A percentile compares a stretch with the other conserved stretches of the same genome.
These are phyloP conservation scores for Salarias fasciatus DNA, from an alignment of 2,797 vertebrate species.

Conservation along the genomic window DNA sequence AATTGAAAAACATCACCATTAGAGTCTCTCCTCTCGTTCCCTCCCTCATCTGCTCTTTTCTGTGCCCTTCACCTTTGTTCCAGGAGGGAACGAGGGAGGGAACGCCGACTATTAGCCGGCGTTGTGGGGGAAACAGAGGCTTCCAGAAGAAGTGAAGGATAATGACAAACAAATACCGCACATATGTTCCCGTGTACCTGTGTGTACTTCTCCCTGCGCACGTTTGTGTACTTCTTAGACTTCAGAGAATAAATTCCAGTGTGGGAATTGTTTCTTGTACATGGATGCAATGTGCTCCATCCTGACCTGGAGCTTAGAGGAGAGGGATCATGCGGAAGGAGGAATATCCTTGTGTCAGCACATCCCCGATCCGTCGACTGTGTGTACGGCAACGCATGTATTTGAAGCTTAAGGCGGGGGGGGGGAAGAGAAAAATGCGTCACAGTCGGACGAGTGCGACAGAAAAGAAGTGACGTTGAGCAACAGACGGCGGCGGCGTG, in stretches of 20 bases:
- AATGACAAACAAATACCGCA: constrained; percentile 27
- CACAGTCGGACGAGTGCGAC: constrained; percentile 46
- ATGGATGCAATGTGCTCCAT: constrained; percentile 39
- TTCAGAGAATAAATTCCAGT: constrained; percentile 27
- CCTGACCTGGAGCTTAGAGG: constrained; percentile 64
- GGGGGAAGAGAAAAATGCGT: constrained; percentile 38
- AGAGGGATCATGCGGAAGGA: constrained; percentile 60
- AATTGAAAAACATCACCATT: constrained; percentile 76
- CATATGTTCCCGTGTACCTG: constrained; percentile 14
- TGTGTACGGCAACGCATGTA: constrained; percentile 33
- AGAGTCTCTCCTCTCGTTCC: constrained; percentile 52
- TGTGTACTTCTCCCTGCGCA: constrained; percentile 6
- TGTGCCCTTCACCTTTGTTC: constrained; percentile 76
- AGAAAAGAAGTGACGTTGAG: constrained; percentile 30
- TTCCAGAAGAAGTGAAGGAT: constrained; percentile 41
- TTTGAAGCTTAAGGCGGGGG: constrained; percentile 58
- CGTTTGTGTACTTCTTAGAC: constrained; percentile 25
- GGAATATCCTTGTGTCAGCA: constrained; percentile 75
- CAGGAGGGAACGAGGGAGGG: constrained; percentile 49
- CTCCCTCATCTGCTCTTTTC: constrained; percentile 60
- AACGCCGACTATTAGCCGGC: constrained; percentile 42
- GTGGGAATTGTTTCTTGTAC: constrained; percentile 43
- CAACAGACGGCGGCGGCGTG: constrained; percentile 26
- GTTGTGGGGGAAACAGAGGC: constrained; percentile 28
- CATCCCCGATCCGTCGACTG: constrained; percentile 53